These are phyloP conservation scores for Uropsilus gracilis DNA, from an alignment of 2,113 vertebrate genomes.

Conservation along the genomic window DNA sequence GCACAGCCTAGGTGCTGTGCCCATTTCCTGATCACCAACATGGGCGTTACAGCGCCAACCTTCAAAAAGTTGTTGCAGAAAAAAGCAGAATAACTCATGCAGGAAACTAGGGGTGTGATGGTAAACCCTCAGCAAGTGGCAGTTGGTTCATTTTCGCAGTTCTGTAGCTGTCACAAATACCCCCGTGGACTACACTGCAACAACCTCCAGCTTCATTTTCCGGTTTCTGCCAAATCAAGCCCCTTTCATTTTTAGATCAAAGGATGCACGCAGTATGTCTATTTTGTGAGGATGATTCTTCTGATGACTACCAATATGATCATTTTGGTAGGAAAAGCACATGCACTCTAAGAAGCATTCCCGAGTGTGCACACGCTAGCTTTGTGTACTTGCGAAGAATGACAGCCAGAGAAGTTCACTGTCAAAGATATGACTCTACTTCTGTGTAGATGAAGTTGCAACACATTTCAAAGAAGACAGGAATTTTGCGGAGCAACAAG, in stretches of 20 bases:
- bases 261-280: not conserved
- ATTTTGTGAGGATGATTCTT: not conserved
- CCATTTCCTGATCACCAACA: not conserved
- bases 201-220: not conserved
- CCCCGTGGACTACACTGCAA: not conserved
- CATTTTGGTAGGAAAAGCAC: not conserved
- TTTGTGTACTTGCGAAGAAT: not conserved
- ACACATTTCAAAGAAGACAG: not conserved
- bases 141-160: not conserved
- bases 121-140: not conserved
- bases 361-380: not conserved
- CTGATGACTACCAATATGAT: not conserved
- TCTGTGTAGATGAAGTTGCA: not conserved
- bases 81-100: not conserved
- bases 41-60: not conserved
- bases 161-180: not conserved
- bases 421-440: not conserved
- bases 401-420: not conserved
- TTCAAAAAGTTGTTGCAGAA: not conserved
- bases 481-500: not conserved
- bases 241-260: not conserved
- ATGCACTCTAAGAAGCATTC: rapidly evolving
- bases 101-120: not conserved
- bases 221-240: not conserved
- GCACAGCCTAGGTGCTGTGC: not conserved